phyloP scores from a whole-genome alignment of 2,888 invertebrate genomes.

The Ectemnius lituratus region DNA sequence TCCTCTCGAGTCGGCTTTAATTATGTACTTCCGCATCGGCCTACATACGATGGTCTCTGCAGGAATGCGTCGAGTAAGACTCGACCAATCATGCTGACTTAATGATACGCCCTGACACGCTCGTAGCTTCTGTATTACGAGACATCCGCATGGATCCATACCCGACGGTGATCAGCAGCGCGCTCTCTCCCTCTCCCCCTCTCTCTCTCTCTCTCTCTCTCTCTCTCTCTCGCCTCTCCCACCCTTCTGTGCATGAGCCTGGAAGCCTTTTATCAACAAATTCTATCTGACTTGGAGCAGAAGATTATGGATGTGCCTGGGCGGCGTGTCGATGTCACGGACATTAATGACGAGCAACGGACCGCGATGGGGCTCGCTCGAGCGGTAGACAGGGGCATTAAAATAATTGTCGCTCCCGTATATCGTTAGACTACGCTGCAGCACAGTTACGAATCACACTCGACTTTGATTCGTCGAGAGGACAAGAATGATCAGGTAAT shows the following conservation, averaged over 20 bases:
- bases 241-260: not conserved
- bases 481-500: not conserved
- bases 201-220: not conserved
- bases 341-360: constrained; percentile 23
- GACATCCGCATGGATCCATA: too few relatives aligned
- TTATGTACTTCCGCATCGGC: too few relatives aligned
- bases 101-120: too few relatives aligned
- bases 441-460: constrained; percentile 18
- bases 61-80: too few relatives aligned
- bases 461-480: too few relatives aligned
- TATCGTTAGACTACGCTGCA: constrained; percentile 36
- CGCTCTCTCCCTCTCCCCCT: too few relatives aligned
- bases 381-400: constrained; percentile 37
- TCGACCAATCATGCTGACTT: too few relatives aligned
- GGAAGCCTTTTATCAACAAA: constrained; percentile 39
- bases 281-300: constrained; percentile 22
- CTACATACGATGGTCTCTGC: too few relatives aligned
- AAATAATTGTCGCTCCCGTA: constrained; percentile 46
- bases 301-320: constrained; percentile 22
- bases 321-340: constrained; percentile 24
- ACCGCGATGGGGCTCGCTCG: constrained; percentile 32
- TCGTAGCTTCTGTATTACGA: too few relatives aligned
- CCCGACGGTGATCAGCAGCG: not conserved
- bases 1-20: too few relatives aligned
- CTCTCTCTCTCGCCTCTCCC: too few relatives aligned